These are phyloP conservation scores for Rotaria macrura DNA, from an alignment of 2,888 invertebrate species.

Conservation along the genomic window DNA sequence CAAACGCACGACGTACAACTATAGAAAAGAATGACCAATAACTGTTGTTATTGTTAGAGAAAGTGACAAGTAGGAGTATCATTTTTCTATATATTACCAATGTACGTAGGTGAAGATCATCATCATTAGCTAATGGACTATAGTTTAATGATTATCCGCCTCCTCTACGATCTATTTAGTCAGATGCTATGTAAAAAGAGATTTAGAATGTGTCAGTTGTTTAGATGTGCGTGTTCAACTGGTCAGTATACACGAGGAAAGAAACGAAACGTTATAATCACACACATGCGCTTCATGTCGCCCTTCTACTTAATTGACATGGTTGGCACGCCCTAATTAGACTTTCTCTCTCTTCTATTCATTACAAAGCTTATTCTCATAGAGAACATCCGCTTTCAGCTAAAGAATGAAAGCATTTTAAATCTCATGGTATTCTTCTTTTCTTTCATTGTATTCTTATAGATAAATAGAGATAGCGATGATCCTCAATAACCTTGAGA, in stretches of 20 bases:
- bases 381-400: not conserved
- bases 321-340: slow-evolving; percentile 15
- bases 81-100: not conserved
- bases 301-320: slow-evolving; percentile 10
- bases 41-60: not conserved
- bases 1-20: not conserved
- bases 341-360: not conserved
- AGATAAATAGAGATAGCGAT: not conserved
- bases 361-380: not conserved
- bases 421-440: not conserved
- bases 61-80: slow-evolving; percentile 6
- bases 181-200: not conserved
- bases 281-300: not conserved
- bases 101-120: not conserved
- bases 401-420: not conserved
- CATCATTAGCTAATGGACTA: slow-evolving; percentile 12
- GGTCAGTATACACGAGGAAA: not conserved
- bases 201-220: not conserved
- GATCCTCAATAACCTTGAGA: not conserved
- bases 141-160: not conserved
- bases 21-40: not conserved
- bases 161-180: not conserved
- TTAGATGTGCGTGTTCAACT: not conserved
- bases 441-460: not conserved
- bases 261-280: not conserved